Conservation (phyloP, 2,113 vertebrate genomes). For the Microcebus tavaratra region DNA sequence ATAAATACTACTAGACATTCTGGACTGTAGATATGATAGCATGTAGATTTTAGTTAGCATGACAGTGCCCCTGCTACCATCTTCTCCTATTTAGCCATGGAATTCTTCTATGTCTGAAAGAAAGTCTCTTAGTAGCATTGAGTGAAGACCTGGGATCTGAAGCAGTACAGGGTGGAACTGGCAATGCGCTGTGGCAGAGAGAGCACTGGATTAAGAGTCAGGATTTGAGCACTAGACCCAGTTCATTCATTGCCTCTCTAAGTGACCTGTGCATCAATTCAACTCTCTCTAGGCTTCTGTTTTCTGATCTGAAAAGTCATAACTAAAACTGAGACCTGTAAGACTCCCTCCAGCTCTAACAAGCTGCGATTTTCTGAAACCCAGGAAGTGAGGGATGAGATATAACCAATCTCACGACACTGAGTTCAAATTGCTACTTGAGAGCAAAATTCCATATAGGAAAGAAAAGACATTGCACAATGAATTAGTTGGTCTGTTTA, state of each 20-base stretch:
- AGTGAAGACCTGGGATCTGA: not conserved
- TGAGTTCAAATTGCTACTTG: not conserved
- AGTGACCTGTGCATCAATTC: not conserved
- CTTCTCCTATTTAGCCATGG: not conserved
- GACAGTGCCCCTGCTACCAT: not conserved
- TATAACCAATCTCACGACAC: not conserved
- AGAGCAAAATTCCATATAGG: not conserved
- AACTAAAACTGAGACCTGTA: not conserved
- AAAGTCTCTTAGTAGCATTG: not conserved
- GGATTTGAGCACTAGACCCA: not conserved
- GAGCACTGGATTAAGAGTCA: not conserved
- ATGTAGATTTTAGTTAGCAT: not conserved
- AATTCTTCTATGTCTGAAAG: not conserved
- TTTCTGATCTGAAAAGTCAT: slow-evolving; percentile 23
- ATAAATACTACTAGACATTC: not conserved
- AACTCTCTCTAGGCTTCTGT: not conserved
- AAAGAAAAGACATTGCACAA: not conserved
- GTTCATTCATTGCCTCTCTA: not conserved
- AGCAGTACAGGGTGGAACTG: not conserved
- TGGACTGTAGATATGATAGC: not conserved
- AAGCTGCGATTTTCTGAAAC: slow-evolving; percentile 28
- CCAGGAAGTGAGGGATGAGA: not conserved
- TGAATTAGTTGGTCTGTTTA: not conserved
- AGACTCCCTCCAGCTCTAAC: not conserved
- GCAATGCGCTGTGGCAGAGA: not conserved